Percentiles rank a stretch among this genome's conserved stretches.
Conservation (phyloP, 1,140 invertebrate genomes). For the Plodia interpunctella region DNA sequence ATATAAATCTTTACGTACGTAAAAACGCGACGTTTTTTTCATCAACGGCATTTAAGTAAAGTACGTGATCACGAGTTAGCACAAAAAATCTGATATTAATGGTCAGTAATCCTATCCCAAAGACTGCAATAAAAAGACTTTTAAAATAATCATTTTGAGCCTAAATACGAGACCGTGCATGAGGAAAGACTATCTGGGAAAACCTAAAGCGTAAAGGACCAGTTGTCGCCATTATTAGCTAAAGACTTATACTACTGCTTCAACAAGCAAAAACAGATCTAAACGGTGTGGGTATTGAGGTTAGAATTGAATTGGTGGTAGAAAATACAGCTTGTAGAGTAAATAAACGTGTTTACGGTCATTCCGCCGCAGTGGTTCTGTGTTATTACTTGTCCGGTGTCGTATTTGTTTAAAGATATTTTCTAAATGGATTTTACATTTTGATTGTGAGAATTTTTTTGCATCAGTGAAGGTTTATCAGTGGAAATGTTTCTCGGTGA, state of each 20-base stretch:
- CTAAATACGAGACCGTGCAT: background rate
- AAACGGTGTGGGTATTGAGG: background rate
- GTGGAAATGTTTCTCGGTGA: background rate
- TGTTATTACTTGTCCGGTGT: background rate
- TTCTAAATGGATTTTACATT: background rate
- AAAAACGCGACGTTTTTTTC: too few species aligned
- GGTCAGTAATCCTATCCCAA: background rate
- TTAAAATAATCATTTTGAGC: background rate
- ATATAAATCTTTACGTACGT: too few species aligned
- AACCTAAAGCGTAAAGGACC: conserved; percentile 15
- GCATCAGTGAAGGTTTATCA: background rate
- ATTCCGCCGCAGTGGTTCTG: conserved; percentile 9
- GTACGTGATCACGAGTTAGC: background rate
- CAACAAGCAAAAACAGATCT: background rate
- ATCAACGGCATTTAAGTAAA: too few species aligned
- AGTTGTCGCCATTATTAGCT: background rate
- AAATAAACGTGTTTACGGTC: conserved; percentile 24
- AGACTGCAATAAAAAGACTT: background rate
- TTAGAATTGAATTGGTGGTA: background rate
- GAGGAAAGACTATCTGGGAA: conserved; percentile 10
- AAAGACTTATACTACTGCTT: background rate
- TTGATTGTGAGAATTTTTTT: background rate
- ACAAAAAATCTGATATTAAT: background rate
- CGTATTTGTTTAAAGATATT: background rate
- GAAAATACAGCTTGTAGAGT: background rate